Conservation (phyloP, 2,797 vertebrate species). For the Darevskia nairensis region DNA sequence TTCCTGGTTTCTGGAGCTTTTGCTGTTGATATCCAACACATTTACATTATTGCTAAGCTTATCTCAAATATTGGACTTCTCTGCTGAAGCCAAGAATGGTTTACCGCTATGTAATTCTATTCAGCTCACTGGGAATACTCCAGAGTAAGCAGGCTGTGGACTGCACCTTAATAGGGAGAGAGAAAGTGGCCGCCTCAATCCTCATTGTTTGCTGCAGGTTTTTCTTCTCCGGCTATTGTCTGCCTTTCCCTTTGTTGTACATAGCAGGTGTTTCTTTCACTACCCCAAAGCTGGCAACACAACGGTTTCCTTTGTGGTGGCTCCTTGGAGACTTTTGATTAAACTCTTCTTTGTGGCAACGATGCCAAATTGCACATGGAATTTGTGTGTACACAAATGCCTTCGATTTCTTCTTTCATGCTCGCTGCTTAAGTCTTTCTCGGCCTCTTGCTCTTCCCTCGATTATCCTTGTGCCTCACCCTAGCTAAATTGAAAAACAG, state of each 20-base stretch:
- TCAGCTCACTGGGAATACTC: conserved; percentile 19
- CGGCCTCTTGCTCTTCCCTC: not conserved
- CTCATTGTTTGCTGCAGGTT: conserved; percentile 55
- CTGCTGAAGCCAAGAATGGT: conserved; percentile 40
- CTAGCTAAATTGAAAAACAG: not conserved
- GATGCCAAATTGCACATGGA: conserved; percentile 59
- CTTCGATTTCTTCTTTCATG: conserved; percentile 52
- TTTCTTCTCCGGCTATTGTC: conserved; percentile 70
- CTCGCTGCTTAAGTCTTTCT: conserved; percentile 14
- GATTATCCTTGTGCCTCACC: conserved; percentile 44
- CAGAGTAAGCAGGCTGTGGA: conserved; percentile 1
- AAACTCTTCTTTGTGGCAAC: conserved; percentile 72
- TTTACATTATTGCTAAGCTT: not conserved
- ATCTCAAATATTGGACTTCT: conserved; percentile 51
- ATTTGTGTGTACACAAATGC: conserved; percentile 56
- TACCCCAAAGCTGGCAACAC: conserved; percentile 56
- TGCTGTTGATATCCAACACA: not conserved
- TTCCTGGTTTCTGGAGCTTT: not conserved
- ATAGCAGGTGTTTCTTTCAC: conserved; percentile 76
- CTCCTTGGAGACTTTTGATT: conserved; percentile 69
- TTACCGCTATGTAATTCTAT: not conserved
- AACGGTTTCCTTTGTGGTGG: conserved; percentile 63
- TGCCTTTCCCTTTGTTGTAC: conserved; percentile 58
- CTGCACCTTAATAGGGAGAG: conserved; percentile 53
- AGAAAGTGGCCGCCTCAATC: conserved; percentile 44